These are phyloP conservation scores for Cynocephalus volans DNA, from an alignment of 2,113 vertebrate species.

Conservation along the genomic window DNA sequence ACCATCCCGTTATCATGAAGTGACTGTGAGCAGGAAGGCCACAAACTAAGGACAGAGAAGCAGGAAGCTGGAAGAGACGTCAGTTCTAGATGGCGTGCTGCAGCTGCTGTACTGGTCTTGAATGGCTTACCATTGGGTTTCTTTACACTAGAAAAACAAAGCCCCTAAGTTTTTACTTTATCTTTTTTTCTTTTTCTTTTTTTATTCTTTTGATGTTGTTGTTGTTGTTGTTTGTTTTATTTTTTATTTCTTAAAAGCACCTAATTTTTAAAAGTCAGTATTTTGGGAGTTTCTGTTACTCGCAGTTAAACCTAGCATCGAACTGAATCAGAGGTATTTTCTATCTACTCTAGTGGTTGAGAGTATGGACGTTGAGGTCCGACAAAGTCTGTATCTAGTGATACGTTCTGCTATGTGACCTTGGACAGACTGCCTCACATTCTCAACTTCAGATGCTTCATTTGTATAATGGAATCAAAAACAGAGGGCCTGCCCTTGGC, in stretches of 20 bases:
- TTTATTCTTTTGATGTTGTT: too few relatives aligned
- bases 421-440: background rate
- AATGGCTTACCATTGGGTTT: background rate
- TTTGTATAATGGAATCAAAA: background rate
- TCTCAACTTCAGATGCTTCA: background rate
- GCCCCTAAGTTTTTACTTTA: background rate
- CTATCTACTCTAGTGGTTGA: rapidly evolving
- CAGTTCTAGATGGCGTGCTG: background rate
- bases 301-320: background rate
- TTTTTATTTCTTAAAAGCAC: background rate
- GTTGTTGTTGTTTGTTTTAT: too few relatives aligned
- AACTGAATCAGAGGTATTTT: background rate
- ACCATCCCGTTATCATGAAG: background rate
- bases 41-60: background rate
- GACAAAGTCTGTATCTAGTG: too few relatives aligned
- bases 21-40: rapidly evolving
- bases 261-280: background rate
- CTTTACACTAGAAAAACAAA: background rate
- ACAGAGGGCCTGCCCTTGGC: too few relatives aligned
- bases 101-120: too few relatives aligned
- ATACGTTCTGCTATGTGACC: rapidly evolving
- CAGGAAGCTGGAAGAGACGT: background rate
- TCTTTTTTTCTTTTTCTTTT: too few relatives aligned
- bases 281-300: background rate
- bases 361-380: too few relatives aligned